Evolutionary conservation across 2,888 invertebrate species (phyloP).

Genomic region (Eristalis pertinax): DNA sequence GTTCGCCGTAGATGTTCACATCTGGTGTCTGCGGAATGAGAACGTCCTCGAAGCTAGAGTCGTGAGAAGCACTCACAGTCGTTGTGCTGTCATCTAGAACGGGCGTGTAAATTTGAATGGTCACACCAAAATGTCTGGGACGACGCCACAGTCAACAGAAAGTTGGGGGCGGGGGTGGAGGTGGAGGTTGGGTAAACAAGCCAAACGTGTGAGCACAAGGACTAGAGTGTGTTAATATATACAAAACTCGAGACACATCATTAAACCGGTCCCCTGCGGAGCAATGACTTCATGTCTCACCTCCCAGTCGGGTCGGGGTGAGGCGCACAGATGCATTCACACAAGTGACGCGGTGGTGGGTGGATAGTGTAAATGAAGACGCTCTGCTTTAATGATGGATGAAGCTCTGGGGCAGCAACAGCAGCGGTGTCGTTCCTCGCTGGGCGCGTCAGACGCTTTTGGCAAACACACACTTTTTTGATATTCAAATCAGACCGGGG

Average conservation of each 20-base stretch:
- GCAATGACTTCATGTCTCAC: slow-evolving; percentile 56
- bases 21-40: slow-evolving; percentile 57
- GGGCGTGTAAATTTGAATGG: slow-evolving; percentile 42
- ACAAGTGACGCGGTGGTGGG: slow-evolving; percentile 32
- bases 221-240: slow-evolving; percentile 59
- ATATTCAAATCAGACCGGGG: slow-evolving; percentile 53
- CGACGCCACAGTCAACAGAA: not conserved
- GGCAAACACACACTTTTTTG: slow-evolving; percentile 42
- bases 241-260: slow-evolving; percentile 60
- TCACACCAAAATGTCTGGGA: slow-evolving; percentile 6
- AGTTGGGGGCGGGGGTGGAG: not conserved
- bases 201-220: slow-evolving; percentile 47
- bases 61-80: slow-evolving; percentile 13
- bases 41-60: slow-evolving; percentile 31
- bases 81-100: slow-evolving; percentile 42
- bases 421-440: not conserved
- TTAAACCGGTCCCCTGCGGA: slow-evolving; percentile 53
- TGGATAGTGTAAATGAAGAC: slow-evolving; percentile 39
- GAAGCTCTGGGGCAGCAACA: slow-evolving; percentile 12
- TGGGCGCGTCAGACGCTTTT: slow-evolving; percentile 26
- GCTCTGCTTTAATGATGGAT: slow-evolving; percentile 42
- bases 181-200: slow-evolving; percentile 45
- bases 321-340: slow-evolving; percentile 53
- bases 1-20: slow-evolving; percentile 49
- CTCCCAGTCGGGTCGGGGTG: slow-evolving; percentile 6